Evolutionary conservation across 2,797 vertebrate species (phyloP), one percentile per base, ranked within the genome.

Genomic region (Malacoraja senta): DNA sequence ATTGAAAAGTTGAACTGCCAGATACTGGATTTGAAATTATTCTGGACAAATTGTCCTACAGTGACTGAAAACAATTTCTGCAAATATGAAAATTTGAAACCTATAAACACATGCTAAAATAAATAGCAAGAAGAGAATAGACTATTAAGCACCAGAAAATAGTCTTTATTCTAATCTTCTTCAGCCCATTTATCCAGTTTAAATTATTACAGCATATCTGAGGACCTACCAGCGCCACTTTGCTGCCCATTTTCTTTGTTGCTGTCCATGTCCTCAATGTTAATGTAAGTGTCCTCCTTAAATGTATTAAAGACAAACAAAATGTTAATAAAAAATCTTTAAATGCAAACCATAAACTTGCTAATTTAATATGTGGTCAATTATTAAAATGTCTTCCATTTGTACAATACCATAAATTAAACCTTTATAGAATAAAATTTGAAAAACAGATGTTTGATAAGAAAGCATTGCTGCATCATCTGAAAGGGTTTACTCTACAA

Each of bases 281-380:
- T 94, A 77, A 96, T 61, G 93, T 94, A 95, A 93, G 94, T 95
- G 79, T 95, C 94, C 94, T 96, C 93, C 96, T 97, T 94, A 84
- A 81, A 84, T 91, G 93, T 95, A 93, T 91, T 91, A 74, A 92
- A 92, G 90, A 76, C 44, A 44, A 76, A 24, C 35, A 91, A 13
- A 92, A n/a, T 53, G 38, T 76, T 13, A 92, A 92, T n/a, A 53
- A 44, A 72, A n/a, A 76, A 92, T 68, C 90, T 53, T 76, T 44
- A 44, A 92, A 53, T 74, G 13, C 38, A 53, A 53, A 74, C 32
- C 6, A 68, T 91, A 74, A 91, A 8, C 21, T 74, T 76, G 44
- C 29, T 17, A 92, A 92, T 53, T 17, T 24, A 44, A 74, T 76
- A 53, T 92, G 38, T 91, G 26, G 8, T 58, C 38, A 84, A 53